Conservation (phyloP, 2,888 invertebrate genomes). For the Perizoma flavofasciatum region DNA sequence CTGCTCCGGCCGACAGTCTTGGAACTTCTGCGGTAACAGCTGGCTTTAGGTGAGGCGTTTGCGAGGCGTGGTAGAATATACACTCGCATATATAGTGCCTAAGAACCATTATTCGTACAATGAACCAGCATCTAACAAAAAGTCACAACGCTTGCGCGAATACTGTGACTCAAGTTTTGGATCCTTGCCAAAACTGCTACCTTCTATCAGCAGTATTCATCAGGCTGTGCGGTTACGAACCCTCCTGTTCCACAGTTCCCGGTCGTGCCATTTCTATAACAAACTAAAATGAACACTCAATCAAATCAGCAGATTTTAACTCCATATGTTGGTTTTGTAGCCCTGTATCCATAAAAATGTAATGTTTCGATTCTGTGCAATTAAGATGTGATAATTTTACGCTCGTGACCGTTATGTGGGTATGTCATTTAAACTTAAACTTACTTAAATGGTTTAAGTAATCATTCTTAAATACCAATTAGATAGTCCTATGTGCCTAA, state of each 20-base stretch:
- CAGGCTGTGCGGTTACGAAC: neutral
- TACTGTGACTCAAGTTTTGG: neutral
- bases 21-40: no score
- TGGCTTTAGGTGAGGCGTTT: neutral
- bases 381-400: neutral
- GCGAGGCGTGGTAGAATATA: neutral
- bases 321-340: no score
- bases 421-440: neutral
- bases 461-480: no score
- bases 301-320: no score
- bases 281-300: no score
- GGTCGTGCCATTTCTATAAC: neutral
- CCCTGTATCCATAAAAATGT: no score
- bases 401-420: neutral
- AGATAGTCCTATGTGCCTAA: no score
- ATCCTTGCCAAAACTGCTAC: conserved; percentile 7
- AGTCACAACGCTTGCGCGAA: conserved; percentile 22
- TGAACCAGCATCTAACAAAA: conserved; percentile 13
- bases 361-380: no score
- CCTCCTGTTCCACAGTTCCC: neutral
- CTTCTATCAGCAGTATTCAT: conserved; percentile 2
- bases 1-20: no score
- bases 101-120: conserved; percentile 6
- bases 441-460: no score
- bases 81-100: conserved; percentile 3